Evolutionary conservation across 2,797 vertebrate genomes (phyloP).

Genomic region (Alosa sapidissima): DNA sequence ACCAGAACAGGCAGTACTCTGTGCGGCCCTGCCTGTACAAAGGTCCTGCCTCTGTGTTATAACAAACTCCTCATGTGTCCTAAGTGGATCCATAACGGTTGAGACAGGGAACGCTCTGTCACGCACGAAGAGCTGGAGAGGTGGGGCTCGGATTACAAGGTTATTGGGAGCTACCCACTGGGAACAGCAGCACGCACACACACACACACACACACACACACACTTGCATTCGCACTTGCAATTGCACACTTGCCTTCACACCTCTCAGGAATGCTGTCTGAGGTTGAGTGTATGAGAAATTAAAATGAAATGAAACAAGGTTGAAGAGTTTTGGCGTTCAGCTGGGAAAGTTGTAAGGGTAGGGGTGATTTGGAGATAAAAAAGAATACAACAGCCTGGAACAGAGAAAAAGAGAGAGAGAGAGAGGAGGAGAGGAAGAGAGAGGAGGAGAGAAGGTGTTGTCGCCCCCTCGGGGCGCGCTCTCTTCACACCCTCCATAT

Average conservation of each 20-base stretch:
- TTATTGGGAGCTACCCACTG: not conserved
- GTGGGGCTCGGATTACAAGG: not conserved
- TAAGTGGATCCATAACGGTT: not conserved
- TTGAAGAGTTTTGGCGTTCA: not conserved
- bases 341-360: not conserved
- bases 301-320: not conserved
- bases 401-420: not conserved
- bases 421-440: not conserved
- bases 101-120: not conserved
- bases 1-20: not conserved
- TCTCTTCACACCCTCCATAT: constrained; percentile 5
- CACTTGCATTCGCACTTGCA: not conserved
- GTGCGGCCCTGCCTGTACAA: not conserved
- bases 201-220: not conserved
- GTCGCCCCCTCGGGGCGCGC: not conserved
- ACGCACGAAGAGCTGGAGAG: not conserved
- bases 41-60: not conserved
- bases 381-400: not conserved
- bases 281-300: not conserved
- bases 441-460: not conserved
- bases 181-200: not conserved
- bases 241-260: not conserved
- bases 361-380: not conserved
- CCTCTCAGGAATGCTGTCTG: not conserved
- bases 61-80: not conserved